Evolutionary conservation across 2,888 invertebrate genomes (phyloP), one percentile per base, ranked within the genome.

Genomic region (Pseudococcus jackbeardsleyi): DNA sequence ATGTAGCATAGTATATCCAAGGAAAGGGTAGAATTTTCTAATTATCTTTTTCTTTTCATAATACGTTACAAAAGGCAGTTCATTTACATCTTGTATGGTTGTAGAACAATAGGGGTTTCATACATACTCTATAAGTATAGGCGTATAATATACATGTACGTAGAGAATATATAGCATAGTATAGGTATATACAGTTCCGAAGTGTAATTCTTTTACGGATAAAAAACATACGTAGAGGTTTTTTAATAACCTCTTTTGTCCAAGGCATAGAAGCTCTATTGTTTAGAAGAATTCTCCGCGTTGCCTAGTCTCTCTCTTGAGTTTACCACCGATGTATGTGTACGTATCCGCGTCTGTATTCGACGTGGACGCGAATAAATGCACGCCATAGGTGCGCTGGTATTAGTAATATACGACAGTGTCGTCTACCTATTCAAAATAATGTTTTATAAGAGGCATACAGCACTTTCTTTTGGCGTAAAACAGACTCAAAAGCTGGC

Each of bases 231-330:
- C 82, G 79, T 26, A 77, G 79, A 82, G 82, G 88, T 42, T 79
- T 88, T 88, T 88, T 88, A 79, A 79, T 79, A 88, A 88, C 88
- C 88, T 88, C 88, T 88, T 88, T 88, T 88, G 88, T 88, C 88
- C 79, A 39, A 88, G 59, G 54, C 59, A 79, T 79, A 59, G 50
- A 59, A 82, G 79, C 50, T 39, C 82, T 59, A 82, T 88, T 88
- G 88, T 88, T 88, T 88, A 88, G 54, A 88, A 88, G 88, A 88
- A 88, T 88, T 79, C 88, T 82, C 88, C 77, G 39, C 50, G 79
- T 88, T 77, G 39, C 54, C 50, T 72, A 19, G 12, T 64, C 64
- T 7, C 54, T 88, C 79, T 82, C 48, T 77, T 22, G 72, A 87
- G 72, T 79, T 77, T 79, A 77, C 77, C 77, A 48, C 22, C 59